phyloP scores from a whole-genome alignment of 2,113 vertebrate genomes.

The Ammodytes marinus region DNA sequence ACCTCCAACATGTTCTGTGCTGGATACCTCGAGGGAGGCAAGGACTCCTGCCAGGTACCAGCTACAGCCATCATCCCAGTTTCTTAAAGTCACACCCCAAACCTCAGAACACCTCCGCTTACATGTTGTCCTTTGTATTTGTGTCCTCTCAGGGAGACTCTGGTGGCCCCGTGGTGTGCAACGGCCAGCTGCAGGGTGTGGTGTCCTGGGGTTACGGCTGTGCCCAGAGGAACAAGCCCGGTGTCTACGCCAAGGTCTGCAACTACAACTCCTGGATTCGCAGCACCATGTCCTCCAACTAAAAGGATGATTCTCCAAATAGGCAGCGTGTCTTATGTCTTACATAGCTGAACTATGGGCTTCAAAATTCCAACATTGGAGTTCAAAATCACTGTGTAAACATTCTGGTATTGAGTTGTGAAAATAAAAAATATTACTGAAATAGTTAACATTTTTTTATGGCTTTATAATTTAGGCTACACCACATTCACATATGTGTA shows the following conservation, averaged over 20 bases:
- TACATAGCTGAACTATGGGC: neutral
- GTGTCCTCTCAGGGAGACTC: slow-evolving; percentile 86
- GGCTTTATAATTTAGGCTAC: too few species aligned
- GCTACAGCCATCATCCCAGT: neutral
- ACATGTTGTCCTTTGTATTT: slow-evolving; percentile 22
- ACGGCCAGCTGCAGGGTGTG: slow-evolving; percentile 85
- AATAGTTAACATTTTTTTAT: too few species aligned
- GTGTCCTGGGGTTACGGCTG: slow-evolving; percentile 92
- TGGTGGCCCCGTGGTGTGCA: slow-evolving; percentile 88
- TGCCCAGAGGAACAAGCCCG: slow-evolving; percentile 84
- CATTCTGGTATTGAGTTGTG: neutral
- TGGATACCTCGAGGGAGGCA: slow-evolving; percentile 91
- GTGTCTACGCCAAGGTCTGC: slow-evolving; percentile 90
- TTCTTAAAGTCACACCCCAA: neutral
- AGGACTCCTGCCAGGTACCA: slow-evolving; percentile 94
- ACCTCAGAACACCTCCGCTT: slow-evolving; percentile 4
- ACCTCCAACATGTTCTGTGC: slow-evolving; percentile 91
- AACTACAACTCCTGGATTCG: slow-evolving; percentile 85
- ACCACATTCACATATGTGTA: too few species aligned
- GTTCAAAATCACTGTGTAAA: neutral
- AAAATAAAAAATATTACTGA: neutral
- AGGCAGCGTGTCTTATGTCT: neutral
- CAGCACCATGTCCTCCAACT: slow-evolving; percentile 80
- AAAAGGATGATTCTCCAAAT: slow-evolving; percentile 10
- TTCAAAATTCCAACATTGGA: neutral